Conservation (phyloP, 2,888 invertebrate genomes). For the Galeruca laticollis region DNA sequence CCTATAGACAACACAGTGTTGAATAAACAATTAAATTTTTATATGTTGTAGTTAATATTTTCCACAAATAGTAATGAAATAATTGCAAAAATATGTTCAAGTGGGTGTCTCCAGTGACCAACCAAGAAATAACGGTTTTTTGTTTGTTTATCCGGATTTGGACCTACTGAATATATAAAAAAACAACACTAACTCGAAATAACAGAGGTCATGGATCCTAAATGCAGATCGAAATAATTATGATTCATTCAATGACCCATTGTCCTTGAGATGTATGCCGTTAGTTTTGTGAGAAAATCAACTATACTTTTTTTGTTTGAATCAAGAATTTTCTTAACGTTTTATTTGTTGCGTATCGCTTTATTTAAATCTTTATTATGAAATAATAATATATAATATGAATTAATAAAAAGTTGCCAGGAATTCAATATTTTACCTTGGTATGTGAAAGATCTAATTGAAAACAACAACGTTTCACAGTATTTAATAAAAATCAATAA, state of each 20-base stretch:
- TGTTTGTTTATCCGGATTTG: slow-evolving; percentile 38
- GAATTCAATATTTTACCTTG: no score
- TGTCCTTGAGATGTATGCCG: slow-evolving; percentile 33
- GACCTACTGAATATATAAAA: slow-evolving; percentile 28
- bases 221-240: slow-evolving; percentile 30
- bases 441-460: no score
- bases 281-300: slow-evolving; percentile 17
- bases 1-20: no score
- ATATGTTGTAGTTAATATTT: no score
- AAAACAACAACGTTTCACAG: no score
- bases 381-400: not conserved
- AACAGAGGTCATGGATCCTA: slow-evolving; percentile 35
- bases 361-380: not conserved
- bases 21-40: no score
- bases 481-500: no score
- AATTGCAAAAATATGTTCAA: slow-evolving; percentile 10
- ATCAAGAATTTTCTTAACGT: not conserved
- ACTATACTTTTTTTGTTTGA: not conserved
- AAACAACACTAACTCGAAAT: slow-evolving; percentile 26
- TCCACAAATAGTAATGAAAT: not conserved
- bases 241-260: slow-evolving; percentile 36
- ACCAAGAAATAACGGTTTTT: slow-evolving; percentile 26
- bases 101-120: slow-evolving; percentile 23
- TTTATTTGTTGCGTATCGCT: slow-evolving; percentile 1
- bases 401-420: not conserved